Evolutionary conservation across 2,888 invertebrate genomes (phyloP), one percentile per base, ranked within the genome.

Genomic region (Sarcophaga subvicina): DNA sequence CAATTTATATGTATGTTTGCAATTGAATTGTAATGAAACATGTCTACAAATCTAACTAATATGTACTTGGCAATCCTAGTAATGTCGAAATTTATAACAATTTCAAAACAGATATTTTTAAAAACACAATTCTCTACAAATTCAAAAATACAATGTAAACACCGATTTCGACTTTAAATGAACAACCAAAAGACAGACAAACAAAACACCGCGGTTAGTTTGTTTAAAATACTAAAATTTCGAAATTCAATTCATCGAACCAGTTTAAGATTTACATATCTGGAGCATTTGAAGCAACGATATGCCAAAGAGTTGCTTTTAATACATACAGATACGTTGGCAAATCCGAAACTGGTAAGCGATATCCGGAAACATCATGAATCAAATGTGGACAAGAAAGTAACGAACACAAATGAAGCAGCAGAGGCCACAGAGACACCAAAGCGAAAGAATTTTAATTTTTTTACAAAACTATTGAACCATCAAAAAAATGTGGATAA

Each of bases 271-370:
- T 25, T 69, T n/a, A 62, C 69, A 4, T 79, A 70, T 80, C 17
- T 73, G 47, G 80, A 67, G 20, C 64, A 80, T 66, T 66, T 78
- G n/a, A 60, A 62, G 60, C 47, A 78, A 47, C 22, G 45, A 62
- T 69, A 60, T 69, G 47, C n/a, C n/a, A 60, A 49, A 66, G 25
- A n/a, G 45, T 10, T 62, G 2, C 10, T 10, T 62, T 10, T 45
- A 14, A 62, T 3, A n/a, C n/a, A 49, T 25, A 0, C 8, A 1
- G 17, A 69, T 47, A 17, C 8, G 45, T 47, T 69, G 11, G 20
- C 8, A 47, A 10, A 27, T 54, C 12, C 22, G 3, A 62, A 62
- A 47, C 20, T 12, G 8, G 45, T 62, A 47, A 66, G 6, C 27
- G 22, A 59, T 66, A 20, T 37, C 2, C 37, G 37, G 37, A 8